Evolutionary conservation across 2,113 vertebrate species (phyloP).

Genomic region (Melanerpes formicivorus): DNA sequence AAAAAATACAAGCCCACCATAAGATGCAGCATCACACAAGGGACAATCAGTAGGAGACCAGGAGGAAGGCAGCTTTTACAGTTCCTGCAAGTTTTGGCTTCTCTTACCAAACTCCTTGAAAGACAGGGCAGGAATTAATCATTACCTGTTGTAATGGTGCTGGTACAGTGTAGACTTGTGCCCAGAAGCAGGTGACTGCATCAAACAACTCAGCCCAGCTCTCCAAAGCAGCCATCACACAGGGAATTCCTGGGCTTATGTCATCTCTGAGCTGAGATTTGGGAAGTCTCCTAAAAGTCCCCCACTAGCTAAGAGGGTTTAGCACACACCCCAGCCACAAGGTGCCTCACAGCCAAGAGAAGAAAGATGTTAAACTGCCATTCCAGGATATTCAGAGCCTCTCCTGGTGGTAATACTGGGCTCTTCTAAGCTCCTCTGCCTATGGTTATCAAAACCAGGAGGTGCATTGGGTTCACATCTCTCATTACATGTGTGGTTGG

Average conservation of each 20-base stretch:
- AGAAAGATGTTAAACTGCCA: not conserved
- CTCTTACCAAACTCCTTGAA: not conserved
- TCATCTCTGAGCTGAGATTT: not conserved
- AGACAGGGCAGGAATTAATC: not conserved
- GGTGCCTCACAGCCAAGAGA: not conserved
- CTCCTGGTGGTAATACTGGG: not conserved
- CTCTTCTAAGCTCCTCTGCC: not conserved
- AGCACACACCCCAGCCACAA: not conserved
- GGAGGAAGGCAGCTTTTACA: not conserved
- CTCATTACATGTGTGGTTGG: not conserved
- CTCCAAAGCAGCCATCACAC: not conserved
- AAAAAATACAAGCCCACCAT: not conserved
- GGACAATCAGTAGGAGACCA: not conserved
- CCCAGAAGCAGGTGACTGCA: not conserved
- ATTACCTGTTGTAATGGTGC: not conserved
- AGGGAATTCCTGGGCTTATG: not conserved
- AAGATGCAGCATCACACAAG: not conserved
- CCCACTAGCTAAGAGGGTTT: not conserved
- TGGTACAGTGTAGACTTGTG: not conserved
- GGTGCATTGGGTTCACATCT: fast-evolving
- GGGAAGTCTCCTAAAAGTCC: not conserved
- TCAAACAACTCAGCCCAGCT: not conserved
- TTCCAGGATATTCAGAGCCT: not conserved
- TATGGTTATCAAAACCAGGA: not conserved
- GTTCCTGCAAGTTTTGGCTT: not conserved